These are phyloP conservation scores for Lonchura striata DNA, from an alignment of 2,113 vertebrate species.

Conservation along the genomic window DNA sequence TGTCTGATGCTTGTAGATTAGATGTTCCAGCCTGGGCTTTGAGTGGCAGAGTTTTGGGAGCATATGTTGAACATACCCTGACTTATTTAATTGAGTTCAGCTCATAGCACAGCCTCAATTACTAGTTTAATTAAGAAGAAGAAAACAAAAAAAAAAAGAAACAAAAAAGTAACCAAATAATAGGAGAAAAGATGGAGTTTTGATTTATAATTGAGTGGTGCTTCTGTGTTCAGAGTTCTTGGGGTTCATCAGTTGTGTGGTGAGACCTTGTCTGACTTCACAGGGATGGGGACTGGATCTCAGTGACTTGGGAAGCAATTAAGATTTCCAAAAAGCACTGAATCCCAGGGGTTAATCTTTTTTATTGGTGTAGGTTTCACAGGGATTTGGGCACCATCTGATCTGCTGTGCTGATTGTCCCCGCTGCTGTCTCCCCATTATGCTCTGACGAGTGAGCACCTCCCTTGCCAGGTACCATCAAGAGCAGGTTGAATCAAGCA, in stretches of 20 bases:
- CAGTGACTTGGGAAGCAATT: not conserved
- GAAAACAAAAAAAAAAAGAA: no score
- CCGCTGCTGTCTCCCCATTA: not conserved
- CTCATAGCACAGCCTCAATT: not conserved
- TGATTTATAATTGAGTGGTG: not conserved
- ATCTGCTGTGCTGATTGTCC: not conserved
- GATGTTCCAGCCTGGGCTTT: not conserved
- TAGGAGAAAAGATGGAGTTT: not conserved
- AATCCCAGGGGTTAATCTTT: not conserved
- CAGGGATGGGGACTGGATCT: not conserved
- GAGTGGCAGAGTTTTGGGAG: not conserved
- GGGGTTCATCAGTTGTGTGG: not conserved
- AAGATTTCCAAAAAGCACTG: not conserved
- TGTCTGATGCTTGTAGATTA: constrained; percentile 7
- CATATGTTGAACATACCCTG: not conserved
- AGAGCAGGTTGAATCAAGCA: not conserved
- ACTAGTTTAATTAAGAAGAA: not conserved
- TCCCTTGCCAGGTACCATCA: not conserved
- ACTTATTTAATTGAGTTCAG: constrained; percentile 35
- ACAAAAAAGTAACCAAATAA: not conserved
- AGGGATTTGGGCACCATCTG: not conserved
- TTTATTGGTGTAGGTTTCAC: not conserved
- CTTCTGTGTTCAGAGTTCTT: not conserved
- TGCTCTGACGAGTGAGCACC: not conserved
- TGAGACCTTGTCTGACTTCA: not conserved